Evolutionary conservation across 2,888 invertebrate genomes (phyloP).

Genomic region (Mythimna lalbum): DNA sequence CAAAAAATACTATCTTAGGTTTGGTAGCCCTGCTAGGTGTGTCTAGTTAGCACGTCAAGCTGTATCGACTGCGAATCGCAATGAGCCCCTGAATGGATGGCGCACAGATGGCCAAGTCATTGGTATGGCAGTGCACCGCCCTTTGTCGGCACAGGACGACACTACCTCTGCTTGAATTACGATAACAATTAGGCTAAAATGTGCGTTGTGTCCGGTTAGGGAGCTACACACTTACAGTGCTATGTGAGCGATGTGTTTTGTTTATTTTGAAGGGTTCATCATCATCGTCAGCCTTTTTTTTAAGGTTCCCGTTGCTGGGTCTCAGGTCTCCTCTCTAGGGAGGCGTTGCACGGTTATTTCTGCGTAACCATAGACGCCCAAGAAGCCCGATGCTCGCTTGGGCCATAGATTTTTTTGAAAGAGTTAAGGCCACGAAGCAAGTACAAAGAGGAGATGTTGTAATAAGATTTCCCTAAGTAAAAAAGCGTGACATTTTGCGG

Average conservation of each 20-base stretch:
- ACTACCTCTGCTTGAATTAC: slow-evolving; percentile 28
- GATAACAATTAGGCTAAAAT: slow-evolving; percentile 34
- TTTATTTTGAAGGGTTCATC: no score
- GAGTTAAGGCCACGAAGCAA: no score
- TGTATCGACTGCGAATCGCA: slow-evolving; percentile 42
- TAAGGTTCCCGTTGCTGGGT: no score
- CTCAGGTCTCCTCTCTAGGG: no score
- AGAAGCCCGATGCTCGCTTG: neutral
- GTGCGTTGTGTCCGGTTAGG: slow-evolving; percentile 32
- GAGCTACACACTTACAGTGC: neutral
- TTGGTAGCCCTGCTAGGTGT: slow-evolving; percentile 29
- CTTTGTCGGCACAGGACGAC: slow-evolving; percentile 48
- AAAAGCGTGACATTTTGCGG: no score
- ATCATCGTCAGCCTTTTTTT: no score
- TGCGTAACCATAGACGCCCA: neutral
- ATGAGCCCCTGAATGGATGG: slow-evolving; percentile 54
- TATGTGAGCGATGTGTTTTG: neutral
- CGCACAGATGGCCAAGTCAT: slow-evolving; percentile 47
- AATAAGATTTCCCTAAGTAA: no score
- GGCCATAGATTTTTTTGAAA: no score
- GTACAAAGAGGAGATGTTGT: no score
- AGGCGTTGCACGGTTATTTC: neutral
- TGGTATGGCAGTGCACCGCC: slow-evolving; percentile 36
- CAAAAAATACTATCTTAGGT: no score
- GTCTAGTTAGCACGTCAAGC: slow-evolving; percentile 29